These are phyloP conservation scores for Hipposideros armiger DNA, from an alignment of 2,113 vertebrate species.

Conservation along the genomic window DNA sequence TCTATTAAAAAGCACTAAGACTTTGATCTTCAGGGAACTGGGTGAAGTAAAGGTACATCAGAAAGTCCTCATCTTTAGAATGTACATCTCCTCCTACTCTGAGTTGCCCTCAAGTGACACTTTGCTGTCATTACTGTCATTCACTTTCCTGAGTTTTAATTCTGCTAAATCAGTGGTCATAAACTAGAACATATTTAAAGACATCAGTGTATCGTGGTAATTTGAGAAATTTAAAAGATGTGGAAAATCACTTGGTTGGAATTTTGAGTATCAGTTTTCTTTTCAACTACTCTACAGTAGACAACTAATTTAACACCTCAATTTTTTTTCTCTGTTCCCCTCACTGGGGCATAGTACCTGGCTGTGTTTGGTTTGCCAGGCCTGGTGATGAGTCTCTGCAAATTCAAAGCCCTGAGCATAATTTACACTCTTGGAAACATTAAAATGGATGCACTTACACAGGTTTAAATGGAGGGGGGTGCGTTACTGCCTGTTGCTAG, in stretches of 20 bases:
- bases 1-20: background rate
- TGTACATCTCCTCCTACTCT: background rate
- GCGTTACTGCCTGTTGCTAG: background rate
- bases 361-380: background rate
- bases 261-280: slow-evolving; percentile 60
- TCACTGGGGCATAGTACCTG: background rate
- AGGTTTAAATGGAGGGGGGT: background rate
- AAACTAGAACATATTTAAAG: slow-evolving; percentile 17
- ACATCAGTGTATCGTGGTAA: background rate
- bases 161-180: slow-evolving; percentile 17
- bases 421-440: background rate
- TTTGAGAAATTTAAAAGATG: slow-evolving; percentile 5
- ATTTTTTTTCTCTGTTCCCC: slow-evolving; percentile 23
- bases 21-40: background rate
- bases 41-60: background rate
- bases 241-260: background rate
- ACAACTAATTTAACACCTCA: background rate
- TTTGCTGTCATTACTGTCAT: background rate
- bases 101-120: background rate
- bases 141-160: slow-evolving; percentile 17
- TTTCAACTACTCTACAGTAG: slow-evolving; percentile 37
- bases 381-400: background rate
- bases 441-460: background rate
- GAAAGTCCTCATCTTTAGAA: background rate
- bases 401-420: background rate